Percentiles rank a stretch among this genome's conserved stretches.
Evolutionary conservation across 2,888 invertebrate genomes (phyloP).

Genomic region (Archips crataeganus): DNA sequence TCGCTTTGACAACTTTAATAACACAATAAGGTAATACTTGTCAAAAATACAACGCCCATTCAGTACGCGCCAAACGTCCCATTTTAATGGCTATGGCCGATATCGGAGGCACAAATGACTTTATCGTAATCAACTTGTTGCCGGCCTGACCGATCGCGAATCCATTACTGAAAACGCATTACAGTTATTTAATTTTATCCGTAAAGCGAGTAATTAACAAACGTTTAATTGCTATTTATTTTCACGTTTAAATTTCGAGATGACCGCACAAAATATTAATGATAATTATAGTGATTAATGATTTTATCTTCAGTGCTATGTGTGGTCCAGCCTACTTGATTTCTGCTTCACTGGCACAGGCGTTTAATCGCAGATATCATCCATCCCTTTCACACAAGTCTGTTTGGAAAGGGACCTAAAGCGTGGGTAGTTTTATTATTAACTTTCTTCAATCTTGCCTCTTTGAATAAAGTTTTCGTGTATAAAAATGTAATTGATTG

Average conservation of each 20-base stretch:
- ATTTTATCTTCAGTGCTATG: slow-evolving; percentile 29
- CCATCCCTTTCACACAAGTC: neutral
- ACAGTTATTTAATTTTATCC: slow-evolving; percentile 49
- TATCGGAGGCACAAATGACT: slow-evolving; percentile 59
- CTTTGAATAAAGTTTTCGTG: neutral
- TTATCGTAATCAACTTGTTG: slow-evolving; percentile 75
- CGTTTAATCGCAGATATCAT: neutral
- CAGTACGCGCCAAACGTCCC: slow-evolving; percentile 53
- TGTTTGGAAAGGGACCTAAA: neutral
- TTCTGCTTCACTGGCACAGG: slow-evolving; percentile 12
- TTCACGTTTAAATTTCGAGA: slow-evolving; percentile 40
- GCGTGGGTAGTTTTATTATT: slow-evolving; percentile 6
- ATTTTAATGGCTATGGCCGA: slow-evolving; percentile 53
- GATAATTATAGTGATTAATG: slow-evolving; percentile 38
- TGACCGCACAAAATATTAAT: slow-evolving; percentile 25
- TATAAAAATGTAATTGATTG: slow-evolving; percentile 7
- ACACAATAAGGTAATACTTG: neutral
- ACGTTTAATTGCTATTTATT: slow-evolving; percentile 52
- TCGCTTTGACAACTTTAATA: neutral
- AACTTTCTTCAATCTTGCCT: neutral
- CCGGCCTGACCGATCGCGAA: slow-evolving; percentile 52
- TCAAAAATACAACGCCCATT: slow-evolving; percentile 19
- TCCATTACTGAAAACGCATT: slow-evolving; percentile 59
- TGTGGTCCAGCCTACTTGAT: slow-evolving; percentile 38
- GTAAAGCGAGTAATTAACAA: slow-evolving; percentile 53